Conservation (phyloP, 2,797 vertebrate genomes). For the Periophthalmus magnuspinnatus region DNA sequence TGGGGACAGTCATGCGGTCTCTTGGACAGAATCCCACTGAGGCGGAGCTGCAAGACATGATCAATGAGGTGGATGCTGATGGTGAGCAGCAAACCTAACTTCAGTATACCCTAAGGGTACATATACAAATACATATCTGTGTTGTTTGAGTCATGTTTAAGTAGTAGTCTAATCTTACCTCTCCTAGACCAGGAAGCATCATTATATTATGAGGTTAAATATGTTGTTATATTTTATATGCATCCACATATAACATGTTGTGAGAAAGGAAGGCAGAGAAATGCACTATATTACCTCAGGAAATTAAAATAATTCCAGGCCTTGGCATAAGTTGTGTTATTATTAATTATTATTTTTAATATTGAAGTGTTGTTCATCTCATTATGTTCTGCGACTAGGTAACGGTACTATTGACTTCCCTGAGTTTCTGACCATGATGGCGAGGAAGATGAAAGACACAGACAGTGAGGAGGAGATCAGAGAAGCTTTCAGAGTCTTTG, state of each 20-base stretch:
- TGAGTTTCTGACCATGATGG: constrained; percentile 99
- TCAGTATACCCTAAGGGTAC: neutral
- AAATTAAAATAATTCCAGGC: too few species aligned
- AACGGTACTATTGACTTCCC: constrained; percentile 98
- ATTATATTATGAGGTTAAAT: neutral
- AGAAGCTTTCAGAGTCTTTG: constrained; percentile 98
- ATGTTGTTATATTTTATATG: neutral
- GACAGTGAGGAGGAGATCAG: constrained; percentile 98
- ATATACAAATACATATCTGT: neutral
- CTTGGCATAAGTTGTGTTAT: neutral
- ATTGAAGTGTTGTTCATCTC: neutral
- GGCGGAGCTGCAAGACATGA: constrained; percentile 98
- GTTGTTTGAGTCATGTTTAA: neutral
- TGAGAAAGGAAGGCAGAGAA: too few species aligned
- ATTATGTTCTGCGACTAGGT: constrained; percentile 67
- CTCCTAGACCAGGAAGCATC: neutral
- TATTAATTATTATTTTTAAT: neutral
- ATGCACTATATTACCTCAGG: too few species aligned
- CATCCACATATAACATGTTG: too few species aligned
- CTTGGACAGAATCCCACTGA: constrained; percentile 96
- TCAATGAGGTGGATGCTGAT: constrained; percentile 98
- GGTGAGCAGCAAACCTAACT: constrained; percentile 77
- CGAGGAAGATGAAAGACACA: constrained; percentile 99
- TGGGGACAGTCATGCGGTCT: constrained; percentile 98
- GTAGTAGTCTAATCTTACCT: neutral